Evolutionary conservation across 2,888 invertebrate genomes (phyloP).

Genomic region (Drosophila meridionalis): DNA sequence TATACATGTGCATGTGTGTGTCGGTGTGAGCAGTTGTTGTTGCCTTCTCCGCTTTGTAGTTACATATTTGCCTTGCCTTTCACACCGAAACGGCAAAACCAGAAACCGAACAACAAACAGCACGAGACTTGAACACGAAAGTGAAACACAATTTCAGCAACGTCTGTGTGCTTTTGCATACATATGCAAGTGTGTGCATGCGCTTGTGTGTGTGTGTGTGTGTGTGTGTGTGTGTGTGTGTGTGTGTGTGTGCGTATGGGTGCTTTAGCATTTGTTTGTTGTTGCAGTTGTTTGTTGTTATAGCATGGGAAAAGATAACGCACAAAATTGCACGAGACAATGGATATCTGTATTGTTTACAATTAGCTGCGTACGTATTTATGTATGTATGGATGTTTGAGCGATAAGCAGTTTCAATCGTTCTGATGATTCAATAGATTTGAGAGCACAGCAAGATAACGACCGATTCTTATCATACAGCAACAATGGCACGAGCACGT

Average conservation of each 20-base stretch:
- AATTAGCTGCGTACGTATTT: slow-evolving; percentile 20
- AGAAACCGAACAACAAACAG: slow-evolving; percentile 59
- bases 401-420: slow-evolving; percentile 31
- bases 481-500: slow-evolving; percentile 50
- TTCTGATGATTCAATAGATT: slow-evolving; percentile 30
- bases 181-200: slow-evolving; percentile 20
- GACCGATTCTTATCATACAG: slow-evolving; percentile 35
- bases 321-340: slow-evolving; percentile 63
- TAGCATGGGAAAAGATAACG: slow-evolving; percentile 73
- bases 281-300: slow-evolving; percentile 47
- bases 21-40: slow-evolving; percentile 19
- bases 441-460: slow-evolving; percentile 14
- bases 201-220: slow-evolving; percentile 18
- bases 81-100: slow-evolving; percentile 58
- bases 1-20: not conserved
- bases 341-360: slow-evolving; percentile 17
- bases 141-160: slow-evolving; percentile 69
- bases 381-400: slow-evolving; percentile 15
- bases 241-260: slow-evolving; percentile 22
- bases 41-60: slow-evolving; percentile 46
- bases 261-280: slow-evolving; percentile 53
- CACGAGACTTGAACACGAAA: slow-evolving; percentile 75
- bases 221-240: slow-evolving; percentile 17
- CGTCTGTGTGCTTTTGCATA: slow-evolving; percentile 32
- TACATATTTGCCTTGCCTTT: slow-evolving; percentile 60